Base-by-base conservation (phyloP, 2,888 invertebrate genomes). In the Camponotus fellah region DNA sequence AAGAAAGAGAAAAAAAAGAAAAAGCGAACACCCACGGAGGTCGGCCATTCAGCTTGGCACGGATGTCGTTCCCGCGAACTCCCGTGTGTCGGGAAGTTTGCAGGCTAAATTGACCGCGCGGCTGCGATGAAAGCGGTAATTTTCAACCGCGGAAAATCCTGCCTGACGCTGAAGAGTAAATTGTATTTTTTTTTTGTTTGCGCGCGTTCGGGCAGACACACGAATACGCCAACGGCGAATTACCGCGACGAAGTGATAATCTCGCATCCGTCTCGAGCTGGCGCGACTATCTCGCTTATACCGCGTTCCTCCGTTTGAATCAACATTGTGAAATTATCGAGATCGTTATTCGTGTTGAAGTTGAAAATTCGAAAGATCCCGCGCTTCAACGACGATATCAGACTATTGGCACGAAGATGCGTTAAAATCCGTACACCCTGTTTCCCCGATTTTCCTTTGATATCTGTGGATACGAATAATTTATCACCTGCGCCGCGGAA, bases 11-110 rank as follows among this genome's bases (percentile, higher is more conserved):
- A 32, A 79, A 84, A 72, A 65, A 32, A 81, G 68, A 66, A 77
- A 66, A 60, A 62, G 77, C 83, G 56, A 77, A 81, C 66, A 68
- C 56, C 82, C 64, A 65, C 87, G 85, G 85, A 85, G 53, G 64
- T 66, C 60, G 85, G 26, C 40, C 64, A 77, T 79, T 66, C 81
- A 75, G 53, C 74, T 56, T 46, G 60, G 26, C 76, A 69, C 77
- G 71, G 69, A 58, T 46, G 79, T 69, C 79, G 79, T 46, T 43
- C 69, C 58, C n/a, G 43, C 79, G 9, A 64, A 66, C 66, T 72
- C 68, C 68, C 74, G 77, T 32, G 74, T 64, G 69, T 60, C 79
- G 74, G 49, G 37, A 49, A 79, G 79, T 79, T 79, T 79, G 79
- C 79, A 71, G 71, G 71, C 71, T 79, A 64, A 85, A 85, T 83